Conservation (phyloP, 1,140 invertebrate genomes). For the Drosophila subobscura region DNA sequence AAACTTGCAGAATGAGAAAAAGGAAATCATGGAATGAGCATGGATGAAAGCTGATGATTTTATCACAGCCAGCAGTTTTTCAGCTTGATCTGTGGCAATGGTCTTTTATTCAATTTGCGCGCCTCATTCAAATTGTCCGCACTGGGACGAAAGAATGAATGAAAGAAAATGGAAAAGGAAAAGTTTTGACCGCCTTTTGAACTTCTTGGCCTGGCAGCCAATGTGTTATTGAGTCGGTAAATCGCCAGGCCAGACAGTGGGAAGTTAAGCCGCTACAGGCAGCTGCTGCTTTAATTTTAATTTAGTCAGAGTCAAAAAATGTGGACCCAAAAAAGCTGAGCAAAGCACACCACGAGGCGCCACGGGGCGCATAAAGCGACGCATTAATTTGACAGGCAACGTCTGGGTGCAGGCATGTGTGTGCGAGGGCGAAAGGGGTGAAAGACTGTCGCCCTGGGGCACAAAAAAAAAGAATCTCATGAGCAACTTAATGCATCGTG, state of each 20-base stretch:
- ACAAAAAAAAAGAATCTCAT: slow-evolving; percentile 8
- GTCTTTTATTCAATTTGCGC: slow-evolving; percentile 70
- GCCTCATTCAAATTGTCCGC: slow-evolving; percentile 65
- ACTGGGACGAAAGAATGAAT: neutral
- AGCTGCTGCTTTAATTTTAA: slow-evolving; percentile 40
- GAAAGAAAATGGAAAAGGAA: slow-evolving; percentile 36
- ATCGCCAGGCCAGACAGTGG: slow-evolving; percentile 33
- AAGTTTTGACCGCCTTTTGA: slow-evolving; percentile 62
- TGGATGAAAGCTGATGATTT: slow-evolving; percentile 64
- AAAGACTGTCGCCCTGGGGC: slow-evolving; percentile 18
- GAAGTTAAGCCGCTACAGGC: slow-evolving; percentile 35
- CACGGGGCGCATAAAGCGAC: slow-evolving; percentile 38
- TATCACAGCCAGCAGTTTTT: slow-evolving; percentile 71
- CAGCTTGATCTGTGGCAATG: slow-evolving; percentile 66
- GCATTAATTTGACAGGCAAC: slow-evolving; percentile 48
- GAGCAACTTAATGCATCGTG: slow-evolving; percentile 35
- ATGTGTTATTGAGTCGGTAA: slow-evolving; percentile 48
- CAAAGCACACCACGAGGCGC: slow-evolving; percentile 2
- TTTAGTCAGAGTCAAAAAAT: slow-evolving; percentile 11
- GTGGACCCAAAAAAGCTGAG: slow-evolving; percentile 4
- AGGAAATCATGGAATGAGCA: slow-evolving; percentile 29
- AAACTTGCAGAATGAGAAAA: slow-evolving; percentile 24
- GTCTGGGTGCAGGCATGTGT: slow-evolving; percentile 29
- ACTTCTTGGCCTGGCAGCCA: slow-evolving; percentile 59
- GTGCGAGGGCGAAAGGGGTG: slow-evolving; percentile 34